Conservation (phyloP, 2,797 vertebrate genomes). For the Pterois miles region DNA sequence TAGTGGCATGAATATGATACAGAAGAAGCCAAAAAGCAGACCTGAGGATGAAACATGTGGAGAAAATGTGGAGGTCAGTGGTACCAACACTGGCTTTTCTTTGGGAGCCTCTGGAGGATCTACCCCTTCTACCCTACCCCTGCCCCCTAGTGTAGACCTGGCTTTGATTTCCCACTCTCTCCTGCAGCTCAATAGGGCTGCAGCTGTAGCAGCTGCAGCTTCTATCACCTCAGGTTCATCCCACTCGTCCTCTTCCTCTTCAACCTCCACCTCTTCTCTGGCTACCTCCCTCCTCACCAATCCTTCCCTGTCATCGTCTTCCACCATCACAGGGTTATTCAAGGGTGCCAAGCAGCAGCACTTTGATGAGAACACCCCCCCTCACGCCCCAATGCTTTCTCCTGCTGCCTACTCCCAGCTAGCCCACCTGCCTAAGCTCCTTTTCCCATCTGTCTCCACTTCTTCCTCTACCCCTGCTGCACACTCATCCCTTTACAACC, state of each 20-base stretch:
- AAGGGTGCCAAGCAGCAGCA: slow-evolving; percentile 82
- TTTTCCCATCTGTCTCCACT: slow-evolving; percentile 81
- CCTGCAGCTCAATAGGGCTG: slow-evolving; percentile 83
- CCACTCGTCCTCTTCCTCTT: slow-evolving; percentile 72
- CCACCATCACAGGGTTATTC: slow-evolving; percentile 78
- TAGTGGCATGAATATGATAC: slow-evolving; percentile 61
- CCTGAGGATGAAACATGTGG: slow-evolving; percentile 77
- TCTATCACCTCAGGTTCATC: slow-evolving; percentile 70
- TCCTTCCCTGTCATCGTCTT: slow-evolving; percentile 78
- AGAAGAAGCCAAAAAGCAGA: slow-evolving; percentile 78
- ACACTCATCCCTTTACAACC: slow-evolving; percentile 76
- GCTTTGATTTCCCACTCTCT: slow-evolving; percentile 86
- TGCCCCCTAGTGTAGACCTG: slow-evolving; percentile 83
- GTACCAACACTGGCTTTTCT: slow-evolving; percentile 62
- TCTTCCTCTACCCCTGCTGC: slow-evolving; percentile 64
- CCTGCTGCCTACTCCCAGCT: slow-evolving; percentile 83
- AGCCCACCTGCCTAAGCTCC: slow-evolving; percentile 82
- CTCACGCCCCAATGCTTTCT: slow-evolving; percentile 79
- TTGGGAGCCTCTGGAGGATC: slow-evolving; percentile 70
- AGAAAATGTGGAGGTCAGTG: slow-evolving; percentile 69
- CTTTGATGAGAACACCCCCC: slow-evolving; percentile 86
- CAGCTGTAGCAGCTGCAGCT: slow-evolving; percentile 77
- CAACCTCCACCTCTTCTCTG: slow-evolving; percentile 76
- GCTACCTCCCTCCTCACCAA: slow-evolving; percentile 77
- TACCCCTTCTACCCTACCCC: slow-evolving; percentile 79